phyloP scores from a whole-genome alignment of 1,140 invertebrate species.

The Eufriesea mexicana region DNA sequence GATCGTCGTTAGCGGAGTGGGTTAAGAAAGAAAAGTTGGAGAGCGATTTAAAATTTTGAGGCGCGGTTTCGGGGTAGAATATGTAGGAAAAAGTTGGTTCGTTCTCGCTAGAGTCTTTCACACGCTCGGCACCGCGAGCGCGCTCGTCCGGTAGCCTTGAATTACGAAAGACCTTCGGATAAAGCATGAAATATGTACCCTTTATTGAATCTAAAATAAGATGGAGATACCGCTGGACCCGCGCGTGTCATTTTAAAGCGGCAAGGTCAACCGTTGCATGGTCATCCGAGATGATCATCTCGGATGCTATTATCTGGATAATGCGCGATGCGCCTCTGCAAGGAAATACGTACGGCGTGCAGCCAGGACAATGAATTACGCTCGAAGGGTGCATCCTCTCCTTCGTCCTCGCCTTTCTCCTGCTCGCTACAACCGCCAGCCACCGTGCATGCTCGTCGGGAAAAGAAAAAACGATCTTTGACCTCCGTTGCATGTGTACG shows the following conservation, averaged over 20 bases:
- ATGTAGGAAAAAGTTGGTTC: not conserved
- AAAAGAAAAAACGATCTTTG: conserved; percentile 56
- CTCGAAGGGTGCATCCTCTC: conserved; percentile 56
- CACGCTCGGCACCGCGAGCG: conserved; percentile 11
- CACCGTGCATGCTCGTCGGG: conserved; percentile 16
- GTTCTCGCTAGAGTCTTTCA: conserved; percentile 9
- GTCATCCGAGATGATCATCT: conserved; percentile 74
- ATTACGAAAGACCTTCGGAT: conserved; percentile 64
- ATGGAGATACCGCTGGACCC: conserved; percentile 55
- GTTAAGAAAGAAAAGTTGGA: not conserved
- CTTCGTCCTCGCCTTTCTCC: conserved; percentile 38
- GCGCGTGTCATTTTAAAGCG: conserved; percentile 60
- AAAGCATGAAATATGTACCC: conserved; percentile 67
- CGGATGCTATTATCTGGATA: conserved; percentile 75
- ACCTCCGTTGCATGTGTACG: conserved; percentile 56
- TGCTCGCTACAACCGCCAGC: conserved; percentile 18
- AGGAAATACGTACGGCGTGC: conserved; percentile 56
- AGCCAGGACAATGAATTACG: conserved; percentile 73
- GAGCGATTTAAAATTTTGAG: not conserved
- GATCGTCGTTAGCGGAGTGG: no score
- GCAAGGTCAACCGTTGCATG: conserved; percentile 65
- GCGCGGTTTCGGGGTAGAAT: not conserved
- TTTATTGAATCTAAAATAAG: conserved; percentile 71
- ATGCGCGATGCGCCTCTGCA: conserved; percentile 57
- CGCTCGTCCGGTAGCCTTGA: conserved; percentile 46